These are phyloP conservation scores for Petrolisthes manimaculis DNA, from an alignment of 2,888 invertebrate genomes.

Conservation along the genomic window DNA sequence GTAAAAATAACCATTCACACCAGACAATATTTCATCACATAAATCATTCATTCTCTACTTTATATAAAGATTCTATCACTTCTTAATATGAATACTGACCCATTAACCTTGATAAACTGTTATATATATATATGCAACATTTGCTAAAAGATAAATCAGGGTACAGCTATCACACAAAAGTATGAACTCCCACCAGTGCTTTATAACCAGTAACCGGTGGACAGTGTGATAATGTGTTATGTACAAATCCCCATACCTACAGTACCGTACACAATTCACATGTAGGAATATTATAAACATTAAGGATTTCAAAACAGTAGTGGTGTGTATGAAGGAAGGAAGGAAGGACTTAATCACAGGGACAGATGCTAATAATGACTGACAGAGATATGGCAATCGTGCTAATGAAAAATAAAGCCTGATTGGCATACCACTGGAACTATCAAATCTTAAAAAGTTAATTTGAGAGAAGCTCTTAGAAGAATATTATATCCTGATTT, in stretches of 20 bases:
- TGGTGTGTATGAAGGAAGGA: slow-evolving; percentile 64
- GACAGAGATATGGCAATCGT: slow-evolving; percentile 53
- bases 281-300: slow-evolving; percentile 44
- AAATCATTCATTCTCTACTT: slow-evolving; percentile 40
- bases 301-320: slow-evolving; percentile 51
- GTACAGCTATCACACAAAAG: slow-evolving; percentile 58
- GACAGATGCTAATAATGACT: slow-evolving; percentile 49
- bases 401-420: slow-evolving; percentile 32
- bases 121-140: slow-evolving; percentile 47
- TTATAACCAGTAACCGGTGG: slow-evolving; percentile 55
- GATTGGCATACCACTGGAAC: slow-evolving; percentile 51
- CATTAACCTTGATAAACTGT: slow-evolving; percentile 42
- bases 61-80: slow-evolving; percentile 56
- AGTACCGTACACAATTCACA: slow-evolving; percentile 51
- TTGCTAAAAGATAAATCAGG: slow-evolving; percentile 48
- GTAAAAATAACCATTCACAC: slow-evolving; percentile 61
- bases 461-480: slow-evolving; percentile 53
- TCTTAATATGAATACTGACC: slow-evolving; percentile 56
- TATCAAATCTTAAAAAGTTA: slow-evolving; percentile 43
- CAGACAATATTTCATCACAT: slow-evolving; percentile 42
- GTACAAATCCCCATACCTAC: slow-evolving; percentile 54
- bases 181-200: slow-evolving; percentile 57
- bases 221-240: slow-evolving; percentile 52
- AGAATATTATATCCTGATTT: slow-evolving; percentile 66
- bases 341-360: slow-evolving; percentile 64